Percentiles rank a stretch among this genome's conserved stretches.
These are phyloP conservation scores for Chironomus riparius DNA, from an alignment of 2,888 invertebrate species.

Conservation along the genomic window DNA sequence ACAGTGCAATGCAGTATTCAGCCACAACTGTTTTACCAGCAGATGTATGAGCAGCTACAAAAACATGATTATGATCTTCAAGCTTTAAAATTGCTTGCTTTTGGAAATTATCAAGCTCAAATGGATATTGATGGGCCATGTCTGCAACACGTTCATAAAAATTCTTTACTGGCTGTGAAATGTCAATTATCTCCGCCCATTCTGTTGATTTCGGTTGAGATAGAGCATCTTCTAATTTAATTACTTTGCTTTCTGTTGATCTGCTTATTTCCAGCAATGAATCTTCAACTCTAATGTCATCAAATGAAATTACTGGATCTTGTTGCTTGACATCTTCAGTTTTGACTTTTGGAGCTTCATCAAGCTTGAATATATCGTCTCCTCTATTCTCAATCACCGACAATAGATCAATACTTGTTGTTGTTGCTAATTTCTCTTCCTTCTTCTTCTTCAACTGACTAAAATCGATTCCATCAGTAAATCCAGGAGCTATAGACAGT, in stretches of 20 bases:
- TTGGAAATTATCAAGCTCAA: slow-evolving; percentile 94
- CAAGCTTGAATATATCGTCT: slow-evolving; percentile 24
- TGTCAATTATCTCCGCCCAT: slow-evolving; percentile 84
- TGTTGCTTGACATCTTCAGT: neutral
- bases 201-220: slow-evolving; percentile 50
- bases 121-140: slow-evolving; percentile 77
- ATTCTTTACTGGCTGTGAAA: slow-evolving; percentile 67
- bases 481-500: slow-evolving; percentile 58
- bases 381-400: slow-evolving; percentile 35
- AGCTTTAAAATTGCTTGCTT: slow-evolving; percentile 91
- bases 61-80: slow-evolving; percentile 90
- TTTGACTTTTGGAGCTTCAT: neutral
- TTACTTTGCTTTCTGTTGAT: neutral
- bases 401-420: slow-evolving; percentile 36
- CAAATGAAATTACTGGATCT: slow-evolving; percentile 36
- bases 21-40: slow-evolving; percentile 99
- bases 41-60: slow-evolving; percentile 98
- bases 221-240: slow-evolving; percentile 3
- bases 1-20: slow-evolving; percentile 96
- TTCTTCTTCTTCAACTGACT: slow-evolving; percentile 38
- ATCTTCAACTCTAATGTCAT: slow-evolving; percentile 27
- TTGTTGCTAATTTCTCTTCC: slow-evolving; percentile 28
- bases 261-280: neutral
- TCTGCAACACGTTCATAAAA: slow-evolving; percentile 72
- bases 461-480: slow-evolving; percentile 51